phyloP scores from a whole-genome alignment of 2,888 invertebrate genomes.

The Enchytraeus crypticus region DNA sequence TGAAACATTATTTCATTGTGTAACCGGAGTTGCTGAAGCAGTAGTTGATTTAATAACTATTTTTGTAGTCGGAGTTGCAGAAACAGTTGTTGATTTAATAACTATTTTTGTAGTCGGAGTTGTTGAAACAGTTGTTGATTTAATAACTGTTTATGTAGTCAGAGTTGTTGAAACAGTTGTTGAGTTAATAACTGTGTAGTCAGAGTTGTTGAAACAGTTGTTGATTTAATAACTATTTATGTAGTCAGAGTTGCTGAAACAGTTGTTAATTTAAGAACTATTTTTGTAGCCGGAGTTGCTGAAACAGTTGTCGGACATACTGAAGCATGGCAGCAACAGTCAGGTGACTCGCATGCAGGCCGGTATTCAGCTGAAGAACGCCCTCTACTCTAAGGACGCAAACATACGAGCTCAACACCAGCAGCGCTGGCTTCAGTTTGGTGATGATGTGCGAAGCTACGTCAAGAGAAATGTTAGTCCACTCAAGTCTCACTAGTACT shows the following conservation, averaged over 20 bases:
- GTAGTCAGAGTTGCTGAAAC: neutral
- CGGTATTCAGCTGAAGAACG: constrained; percentile 89
- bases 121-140: too few species aligned
- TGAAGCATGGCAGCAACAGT: constrained; percentile 79
- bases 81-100: neutral
- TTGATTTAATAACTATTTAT: neutral
- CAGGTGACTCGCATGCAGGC: constrained; percentile 95
- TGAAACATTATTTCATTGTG: too few species aligned
- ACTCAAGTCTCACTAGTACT: neutral
- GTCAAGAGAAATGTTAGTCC: constrained; percentile 85
- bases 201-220: neutral
- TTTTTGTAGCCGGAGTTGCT: constrained; percentile 72
- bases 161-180: too few species aligned
- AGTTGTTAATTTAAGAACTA: neutral
- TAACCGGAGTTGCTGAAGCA: too few species aligned
- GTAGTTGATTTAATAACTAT: neutral
- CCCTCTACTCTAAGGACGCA: constrained; percentile 87
- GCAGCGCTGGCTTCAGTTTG: constrained; percentile 83
- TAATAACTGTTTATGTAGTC: too few species aligned
- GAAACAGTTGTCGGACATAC: constrained; percentile 81
- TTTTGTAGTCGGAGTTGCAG: neutral
- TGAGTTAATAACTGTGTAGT: neutral
- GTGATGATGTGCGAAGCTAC: constrained; percentile 73
- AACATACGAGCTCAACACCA: constrained; percentile 71
- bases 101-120: too few species aligned